phyloP scores from a whole-genome alignment of 2,797 vertebrate species.

The Rhinatrema bivittatum region DNA sequence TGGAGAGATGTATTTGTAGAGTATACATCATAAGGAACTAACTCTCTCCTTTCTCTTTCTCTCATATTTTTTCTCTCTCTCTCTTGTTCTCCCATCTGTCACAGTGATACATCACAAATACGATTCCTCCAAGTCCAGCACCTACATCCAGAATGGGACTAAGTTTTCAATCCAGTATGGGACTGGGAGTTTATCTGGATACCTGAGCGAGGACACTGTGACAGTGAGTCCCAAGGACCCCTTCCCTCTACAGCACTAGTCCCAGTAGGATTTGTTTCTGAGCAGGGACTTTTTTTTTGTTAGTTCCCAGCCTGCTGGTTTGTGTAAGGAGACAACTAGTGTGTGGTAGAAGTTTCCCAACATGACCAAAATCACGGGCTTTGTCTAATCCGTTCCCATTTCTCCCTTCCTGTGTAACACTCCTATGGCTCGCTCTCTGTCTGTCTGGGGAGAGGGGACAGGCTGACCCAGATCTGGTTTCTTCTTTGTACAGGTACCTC shows the following conservation, averaged over 20 bases:
- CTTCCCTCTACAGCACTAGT: too few species aligned
- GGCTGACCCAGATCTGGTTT: too few species aligned
- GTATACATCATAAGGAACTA: background rate
- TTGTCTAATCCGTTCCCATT: too few species aligned
- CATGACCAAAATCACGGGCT: background rate
- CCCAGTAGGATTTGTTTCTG: too few species aligned
- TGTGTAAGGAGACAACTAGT: too few species aligned
- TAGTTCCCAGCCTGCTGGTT: background rate
- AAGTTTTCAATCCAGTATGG: conserved; percentile 86
- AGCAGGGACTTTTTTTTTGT: too few species aligned
- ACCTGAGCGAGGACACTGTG: conserved; percentile 76
- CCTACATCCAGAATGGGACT: conserved; percentile 82
- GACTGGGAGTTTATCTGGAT: conserved; percentile 85
- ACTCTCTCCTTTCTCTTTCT: background rate
- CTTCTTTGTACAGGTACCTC: too few species aligned
- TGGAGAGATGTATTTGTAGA: too few species aligned
- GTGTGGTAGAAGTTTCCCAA: background rate
- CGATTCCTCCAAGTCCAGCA: conserved; percentile 74
- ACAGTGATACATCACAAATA: conserved; percentile 88
- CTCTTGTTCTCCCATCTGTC: background rate
- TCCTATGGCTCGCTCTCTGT: too few species aligned
- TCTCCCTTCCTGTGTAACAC: too few species aligned
- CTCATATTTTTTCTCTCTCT: background rate
- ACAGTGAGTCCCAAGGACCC: conserved; percentile 39
- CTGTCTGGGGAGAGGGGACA: too few species aligned